Percentiles rank a stretch among this genome's conserved stretches.
phyloP scores from a whole-genome alignment of 2,888 invertebrate genomes.

The Stenurella melanura region DNA sequence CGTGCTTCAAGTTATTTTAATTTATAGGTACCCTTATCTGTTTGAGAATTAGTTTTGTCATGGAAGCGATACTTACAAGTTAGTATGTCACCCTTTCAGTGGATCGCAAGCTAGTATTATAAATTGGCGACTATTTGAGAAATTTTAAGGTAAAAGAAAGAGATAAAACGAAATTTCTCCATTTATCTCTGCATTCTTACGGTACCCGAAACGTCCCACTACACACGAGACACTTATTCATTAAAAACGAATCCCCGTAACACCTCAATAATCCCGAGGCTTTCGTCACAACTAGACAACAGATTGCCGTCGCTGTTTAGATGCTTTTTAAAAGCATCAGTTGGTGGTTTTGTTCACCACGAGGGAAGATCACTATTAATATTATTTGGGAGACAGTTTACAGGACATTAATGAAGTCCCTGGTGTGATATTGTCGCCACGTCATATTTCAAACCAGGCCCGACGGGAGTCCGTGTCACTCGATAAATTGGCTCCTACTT shows the following conservation, averaged over 20 bases:
- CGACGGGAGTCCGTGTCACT: slow-evolving; percentile 67
- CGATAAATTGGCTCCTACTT: slow-evolving; percentile 69
- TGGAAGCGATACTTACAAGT: too few relatives aligned
- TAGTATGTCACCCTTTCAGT: too few relatives aligned
- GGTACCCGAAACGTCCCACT: background rate
- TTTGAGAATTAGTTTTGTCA: too few relatives aligned
- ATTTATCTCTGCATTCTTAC: background rate
- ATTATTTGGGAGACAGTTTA: slow-evolving; percentile 74
- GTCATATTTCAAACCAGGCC: slow-evolving; percentile 70
- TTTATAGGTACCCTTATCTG: too few relatives aligned
- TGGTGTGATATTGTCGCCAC: slow-evolving; percentile 73
- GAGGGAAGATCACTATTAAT: slow-evolving; percentile 72
- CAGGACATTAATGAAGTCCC: slow-evolving; percentile 75
- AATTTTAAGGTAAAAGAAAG: too few relatives aligned
- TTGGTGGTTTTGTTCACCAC: slow-evolving; percentile 47
- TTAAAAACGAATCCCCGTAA: slow-evolving; percentile 54
- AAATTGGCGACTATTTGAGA: too few relatives aligned
- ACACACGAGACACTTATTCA: background rate
- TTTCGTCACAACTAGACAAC: slow-evolving; percentile 49
- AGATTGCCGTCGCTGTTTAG: slow-evolving; percentile 53
- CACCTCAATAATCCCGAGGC: slow-evolving; percentile 46
- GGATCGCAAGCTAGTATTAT: too few relatives aligned
- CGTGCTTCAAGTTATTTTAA: too few relatives aligned
- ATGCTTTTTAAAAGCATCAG: slow-evolving; percentile 44
- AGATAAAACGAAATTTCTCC: background rate